These are phyloP conservation scores for Pseudoatta argentina DNA, from an alignment of 1,140 invertebrate genomes.

Conservation along the genomic window DNA sequence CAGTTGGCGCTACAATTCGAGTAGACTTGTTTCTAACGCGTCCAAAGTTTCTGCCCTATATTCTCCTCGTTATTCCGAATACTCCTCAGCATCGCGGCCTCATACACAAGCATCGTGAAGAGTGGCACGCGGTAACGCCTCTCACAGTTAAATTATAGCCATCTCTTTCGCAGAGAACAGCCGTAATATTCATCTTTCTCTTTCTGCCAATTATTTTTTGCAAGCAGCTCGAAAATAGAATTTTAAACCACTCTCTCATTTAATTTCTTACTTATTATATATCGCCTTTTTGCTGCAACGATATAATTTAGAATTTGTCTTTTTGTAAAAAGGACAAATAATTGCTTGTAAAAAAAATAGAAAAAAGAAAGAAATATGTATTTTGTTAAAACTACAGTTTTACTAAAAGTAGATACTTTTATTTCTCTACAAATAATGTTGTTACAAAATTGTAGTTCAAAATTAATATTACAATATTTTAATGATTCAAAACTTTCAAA, in stretches of 20 bases:
- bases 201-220: conserved; percentile 43
- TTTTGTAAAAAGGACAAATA: too few species aligned
- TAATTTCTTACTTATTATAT: background rate
- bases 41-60: conserved; percentile 54
- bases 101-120: conserved; percentile 43
- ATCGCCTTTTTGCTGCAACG: too few species aligned
- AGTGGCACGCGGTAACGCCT: conserved; percentile 20
- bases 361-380: too few species aligned
- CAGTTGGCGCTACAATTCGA: background rate
- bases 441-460: too few species aligned
- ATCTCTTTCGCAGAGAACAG: conserved; percentile 18
- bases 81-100: conserved; percentile 22
- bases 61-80: conserved; percentile 54
- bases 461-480: too few species aligned
- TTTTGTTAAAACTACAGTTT: too few species aligned
- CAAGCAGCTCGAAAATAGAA: conserved; percentile 16
- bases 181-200: background rate
- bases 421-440: background rate
- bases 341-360: too few species aligned
- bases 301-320: too few species aligned
- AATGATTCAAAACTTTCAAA: too few species aligned
- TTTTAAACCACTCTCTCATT: background rate
- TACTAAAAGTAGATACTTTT: too few species aligned
- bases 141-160: conserved; percentile 34
- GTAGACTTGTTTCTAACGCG: conserved; percentile 23